A percentile compares a stretch with the other conserved stretches of the same genome.
phyloP scores from a whole-genome alignment of 2,797 vertebrate genomes.

The Artibeus jamaicensis region DNA sequence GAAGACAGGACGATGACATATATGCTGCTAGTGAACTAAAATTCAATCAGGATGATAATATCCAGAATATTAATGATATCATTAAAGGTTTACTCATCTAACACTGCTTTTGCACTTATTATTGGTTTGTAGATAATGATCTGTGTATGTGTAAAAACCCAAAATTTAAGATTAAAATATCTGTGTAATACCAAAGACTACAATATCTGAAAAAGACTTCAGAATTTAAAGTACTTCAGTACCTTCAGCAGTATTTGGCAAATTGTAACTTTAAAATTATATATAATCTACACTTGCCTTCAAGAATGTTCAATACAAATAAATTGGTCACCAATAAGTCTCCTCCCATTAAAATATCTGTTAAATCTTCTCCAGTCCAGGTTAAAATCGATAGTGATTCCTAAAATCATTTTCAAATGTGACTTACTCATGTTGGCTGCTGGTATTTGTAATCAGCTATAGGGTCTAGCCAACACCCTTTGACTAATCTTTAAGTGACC shows the following conservation, averaged over 20 bases:
- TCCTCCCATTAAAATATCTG: neutral
- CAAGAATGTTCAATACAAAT: neutral
- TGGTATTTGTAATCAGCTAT: neutral
- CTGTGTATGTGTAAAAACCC: neutral
- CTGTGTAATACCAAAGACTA: neutral
- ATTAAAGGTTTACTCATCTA: neutral
- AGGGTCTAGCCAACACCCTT: neutral
- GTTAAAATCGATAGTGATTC: neutral
- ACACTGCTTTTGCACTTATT: neutral
- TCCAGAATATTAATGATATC: conserved; percentile 2
- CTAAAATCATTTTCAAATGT: neutral
- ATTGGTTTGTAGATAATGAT: neutral
- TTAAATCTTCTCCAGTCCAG: neutral
- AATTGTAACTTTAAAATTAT: neutral
- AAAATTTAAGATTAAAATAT: conserved; percentile 11
- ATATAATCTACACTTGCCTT: neutral
- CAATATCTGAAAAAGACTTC: neutral
- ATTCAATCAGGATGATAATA: neutral
- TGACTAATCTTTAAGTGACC: neutral
- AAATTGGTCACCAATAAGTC: neutral
- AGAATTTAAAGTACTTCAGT: neutral
- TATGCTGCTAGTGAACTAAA: neutral
- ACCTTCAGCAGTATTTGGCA: neutral
- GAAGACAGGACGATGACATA: neutral
- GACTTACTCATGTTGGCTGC: neutral